phyloP scores from a whole-genome alignment of 2,113 vertebrate species.

The Poeciliopsis turrubarensis region DNA sequence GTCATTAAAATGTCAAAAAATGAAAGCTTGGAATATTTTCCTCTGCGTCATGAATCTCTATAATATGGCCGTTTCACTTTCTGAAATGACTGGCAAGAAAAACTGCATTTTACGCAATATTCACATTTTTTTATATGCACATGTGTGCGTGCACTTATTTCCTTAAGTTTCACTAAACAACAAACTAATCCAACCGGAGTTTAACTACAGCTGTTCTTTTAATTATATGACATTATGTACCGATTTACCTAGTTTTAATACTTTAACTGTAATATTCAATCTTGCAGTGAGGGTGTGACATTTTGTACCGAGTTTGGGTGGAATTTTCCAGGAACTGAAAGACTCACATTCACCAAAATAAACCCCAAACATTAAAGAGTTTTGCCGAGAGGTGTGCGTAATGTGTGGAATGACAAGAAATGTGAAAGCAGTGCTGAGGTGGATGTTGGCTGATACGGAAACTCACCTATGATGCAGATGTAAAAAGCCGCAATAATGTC shows the following conservation, averaged over 20 bases:
- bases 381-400: background rate
- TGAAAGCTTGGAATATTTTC: too few species aligned
- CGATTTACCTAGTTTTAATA: background rate
- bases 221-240: background rate
- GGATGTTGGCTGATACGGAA: background rate
- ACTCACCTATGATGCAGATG: constrained; percentile 88
- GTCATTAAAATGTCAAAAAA: too few species aligned
- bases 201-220: background rate
- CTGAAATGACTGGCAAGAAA: too few species aligned
- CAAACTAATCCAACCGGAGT: too few species aligned
- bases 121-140: too few species aligned
- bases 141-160: background rate
- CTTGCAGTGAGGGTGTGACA: background rate
- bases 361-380: background rate
- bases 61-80: too few species aligned
- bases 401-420: background rate
- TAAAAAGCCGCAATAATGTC: constrained; percentile 91
- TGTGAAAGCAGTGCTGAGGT: background rate
- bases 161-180: background rate
- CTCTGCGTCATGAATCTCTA: too few species aligned
- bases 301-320: background rate
- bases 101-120: too few species aligned
- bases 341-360: background rate
- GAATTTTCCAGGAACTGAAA: background rate
- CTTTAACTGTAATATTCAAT: background rate